These are phyloP conservation scores for Rhabditoides inermis DNA, from an alignment of 2,888 invertebrate species.

Conservation along the genomic window DNA sequence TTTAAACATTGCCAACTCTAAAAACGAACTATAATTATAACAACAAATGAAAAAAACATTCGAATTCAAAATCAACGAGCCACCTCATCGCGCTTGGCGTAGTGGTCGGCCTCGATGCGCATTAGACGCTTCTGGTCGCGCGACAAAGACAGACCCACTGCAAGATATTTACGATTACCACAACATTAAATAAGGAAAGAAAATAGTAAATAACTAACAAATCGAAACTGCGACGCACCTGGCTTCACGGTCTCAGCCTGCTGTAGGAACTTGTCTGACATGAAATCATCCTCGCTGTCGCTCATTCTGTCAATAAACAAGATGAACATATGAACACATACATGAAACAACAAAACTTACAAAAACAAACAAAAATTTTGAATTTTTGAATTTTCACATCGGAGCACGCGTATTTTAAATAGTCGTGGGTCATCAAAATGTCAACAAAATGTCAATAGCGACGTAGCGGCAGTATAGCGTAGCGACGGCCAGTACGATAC, in stretches of 20 bases:
- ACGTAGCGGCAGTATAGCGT: too few species aligned
- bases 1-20: too few species aligned
- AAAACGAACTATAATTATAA: conserved; percentile 15
- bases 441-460: too few species aligned
- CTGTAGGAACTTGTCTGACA: conserved; percentile 41
- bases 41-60: not conserved
- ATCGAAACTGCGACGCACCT: too few species aligned
- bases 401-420: too few species aligned
- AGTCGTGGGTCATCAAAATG: too few species aligned
- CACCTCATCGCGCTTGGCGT: conserved; percentile 15
- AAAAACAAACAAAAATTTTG: too few species aligned
- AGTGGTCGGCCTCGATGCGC: conserved; percentile 21
- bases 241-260: conserved; percentile 8
- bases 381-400: too few species aligned
- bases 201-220: too few species aligned
- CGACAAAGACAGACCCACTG: conserved; percentile 22
- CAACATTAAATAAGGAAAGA: conserved; percentile 1
- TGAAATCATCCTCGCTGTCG: conserved; percentile 43
- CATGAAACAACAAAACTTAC: not conserved
- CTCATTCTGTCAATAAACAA: conserved; percentile 20
- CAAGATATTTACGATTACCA: conserved; percentile 1
- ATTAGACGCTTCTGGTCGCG: conserved; percentile 27
- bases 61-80: not conserved
- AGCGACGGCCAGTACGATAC: too few species aligned
- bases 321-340: not conserved